phyloP scores from a whole-genome alignment of 2,888 invertebrate species.

The Fragum whitleyi region DNA sequence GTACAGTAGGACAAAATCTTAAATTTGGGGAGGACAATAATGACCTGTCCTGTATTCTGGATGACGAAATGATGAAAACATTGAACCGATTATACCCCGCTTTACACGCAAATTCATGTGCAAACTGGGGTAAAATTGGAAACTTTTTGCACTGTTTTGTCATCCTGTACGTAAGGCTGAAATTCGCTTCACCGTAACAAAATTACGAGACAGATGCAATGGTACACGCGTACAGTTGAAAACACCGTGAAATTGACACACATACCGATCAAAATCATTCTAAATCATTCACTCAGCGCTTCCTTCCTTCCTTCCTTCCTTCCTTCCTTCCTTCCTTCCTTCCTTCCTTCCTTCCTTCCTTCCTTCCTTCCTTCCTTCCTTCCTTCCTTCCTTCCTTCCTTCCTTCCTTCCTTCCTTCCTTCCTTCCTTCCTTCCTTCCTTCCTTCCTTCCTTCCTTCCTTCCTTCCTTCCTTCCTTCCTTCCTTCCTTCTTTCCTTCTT shows the following conservation, averaged over 20 bases:
- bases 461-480: slow-evolving; percentile 4
- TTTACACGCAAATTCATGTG: too few species aligned
- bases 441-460: not conserved
- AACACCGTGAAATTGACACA: too few species aligned
- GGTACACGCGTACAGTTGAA: too few species aligned
- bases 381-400: not conserved
- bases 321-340: not conserved
- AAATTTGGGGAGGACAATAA: too few species aligned
- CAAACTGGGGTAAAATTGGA: not conserved
- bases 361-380: not conserved
- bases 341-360: slow-evolving; percentile 9
- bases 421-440: not conserved
- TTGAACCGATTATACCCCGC: too few species aligned
- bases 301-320: not conserved
- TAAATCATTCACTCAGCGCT: too few species aligned
- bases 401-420: not conserved
- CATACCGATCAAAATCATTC: too few species aligned
- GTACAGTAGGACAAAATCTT: too few species aligned
- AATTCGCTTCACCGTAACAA: not conserved
- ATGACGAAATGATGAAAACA: too few species aligned
- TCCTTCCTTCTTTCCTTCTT: not conserved
- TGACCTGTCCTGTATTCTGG: too few species aligned
- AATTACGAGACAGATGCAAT: not conserved
- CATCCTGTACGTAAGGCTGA: not conserved
- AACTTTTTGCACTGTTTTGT: too few species aligned